A percentile compares a stretch with the other conserved stretches of the same genome.
phyloP scores from a whole-genome alignment of 2,113 vertebrate genomes.

The Neolamprologus falcicula region DNA sequence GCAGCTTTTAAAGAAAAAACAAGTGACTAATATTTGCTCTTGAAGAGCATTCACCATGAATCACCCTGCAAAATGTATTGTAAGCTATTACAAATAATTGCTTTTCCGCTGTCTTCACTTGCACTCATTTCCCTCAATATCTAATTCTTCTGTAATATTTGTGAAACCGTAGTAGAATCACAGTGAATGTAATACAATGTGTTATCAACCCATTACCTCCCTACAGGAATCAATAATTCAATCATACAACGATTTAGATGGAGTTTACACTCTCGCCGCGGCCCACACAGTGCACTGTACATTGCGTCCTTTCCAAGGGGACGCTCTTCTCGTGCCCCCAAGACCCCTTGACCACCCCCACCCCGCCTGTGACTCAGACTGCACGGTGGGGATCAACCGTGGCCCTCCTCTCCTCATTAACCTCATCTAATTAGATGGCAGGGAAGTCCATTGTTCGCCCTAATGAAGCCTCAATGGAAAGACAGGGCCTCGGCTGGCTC shows the following conservation, averaged over 20 bases:
- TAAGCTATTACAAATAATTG: not conserved
- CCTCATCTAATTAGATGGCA: conserved; percentile 94
- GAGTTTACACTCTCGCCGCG: not conserved
- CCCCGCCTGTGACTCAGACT: conserved; percentile 22
- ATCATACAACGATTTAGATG: not conserved
- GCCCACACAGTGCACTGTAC: not conserved
- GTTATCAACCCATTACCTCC: not conserved
- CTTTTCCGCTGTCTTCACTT: not conserved
- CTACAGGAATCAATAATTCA: conserved; percentile 6
- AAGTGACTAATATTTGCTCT: not conserved
- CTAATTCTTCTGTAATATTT: not conserved
- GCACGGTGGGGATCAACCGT: conserved; percentile 54
- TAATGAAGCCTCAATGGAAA: conserved; percentile 93
- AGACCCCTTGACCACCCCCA: conserved; percentile 34
- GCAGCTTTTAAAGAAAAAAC: not conserved
- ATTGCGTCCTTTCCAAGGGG: not conserved
- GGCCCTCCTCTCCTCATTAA: conserved; percentile 89
- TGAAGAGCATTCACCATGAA: not conserved
- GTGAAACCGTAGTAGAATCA: not conserved
- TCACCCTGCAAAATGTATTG: not conserved
- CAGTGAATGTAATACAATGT: not conserved
- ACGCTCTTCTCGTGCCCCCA: not conserved
- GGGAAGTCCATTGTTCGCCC: conserved; percentile 81
- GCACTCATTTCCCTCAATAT: not conserved
- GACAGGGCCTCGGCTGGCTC: conserved; percentile 78